phyloP scores from a whole-genome alignment of 2,888 invertebrate genomes.

The Bimastos eiseni region DNA sequence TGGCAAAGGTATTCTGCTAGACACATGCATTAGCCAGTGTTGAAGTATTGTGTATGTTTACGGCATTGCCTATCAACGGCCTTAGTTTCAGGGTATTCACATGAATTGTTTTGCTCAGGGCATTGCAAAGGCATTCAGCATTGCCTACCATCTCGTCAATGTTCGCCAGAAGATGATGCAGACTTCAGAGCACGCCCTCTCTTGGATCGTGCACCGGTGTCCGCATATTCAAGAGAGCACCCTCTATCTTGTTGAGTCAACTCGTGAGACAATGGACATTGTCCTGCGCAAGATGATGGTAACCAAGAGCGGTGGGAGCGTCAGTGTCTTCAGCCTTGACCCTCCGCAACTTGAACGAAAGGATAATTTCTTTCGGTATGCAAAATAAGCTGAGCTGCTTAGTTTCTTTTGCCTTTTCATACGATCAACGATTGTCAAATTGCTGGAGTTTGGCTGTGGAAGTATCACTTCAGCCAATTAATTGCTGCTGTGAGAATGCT shows the following conservation, averaged over 20 bases:
- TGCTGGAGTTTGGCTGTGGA: neutral
- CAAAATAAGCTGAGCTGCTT: neutral
- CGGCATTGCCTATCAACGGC: too few relatives aligned
- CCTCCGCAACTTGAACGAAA: slow-evolving; percentile 57
- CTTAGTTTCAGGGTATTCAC: too few relatives aligned
- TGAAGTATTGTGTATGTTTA: too few relatives aligned
- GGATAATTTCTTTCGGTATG: slow-evolving; percentile 60
- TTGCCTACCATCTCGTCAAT: slow-evolving; percentile 60
- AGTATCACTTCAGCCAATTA: neutral
- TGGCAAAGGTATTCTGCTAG: neutral
- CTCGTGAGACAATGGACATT: slow-evolving; percentile 48
- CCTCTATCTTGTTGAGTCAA: slow-evolving; percentile 59
- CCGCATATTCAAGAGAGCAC: slow-evolving; percentile 55
- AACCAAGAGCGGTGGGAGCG: slow-evolving; percentile 53
- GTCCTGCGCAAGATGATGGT: slow-evolving; percentile 57
- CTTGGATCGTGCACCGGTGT: slow-evolving; percentile 59
- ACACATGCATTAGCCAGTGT: too few relatives aligned
- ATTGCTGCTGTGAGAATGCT: too few relatives aligned
- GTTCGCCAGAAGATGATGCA: slow-evolving; percentile 57
- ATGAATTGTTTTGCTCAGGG: slow-evolving; percentile 51
- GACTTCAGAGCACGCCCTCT: slow-evolving; percentile 59
- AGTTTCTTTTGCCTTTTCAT: neutral
- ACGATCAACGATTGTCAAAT: neutral
- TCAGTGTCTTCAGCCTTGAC: slow-evolving; percentile 46
- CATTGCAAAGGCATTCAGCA: slow-evolving; percentile 60